These are phyloP conservation scores for Melanotaenia duboulayi DNA, from an alignment of 2,113 vertebrate species.

Conservation along the genomic window DNA sequence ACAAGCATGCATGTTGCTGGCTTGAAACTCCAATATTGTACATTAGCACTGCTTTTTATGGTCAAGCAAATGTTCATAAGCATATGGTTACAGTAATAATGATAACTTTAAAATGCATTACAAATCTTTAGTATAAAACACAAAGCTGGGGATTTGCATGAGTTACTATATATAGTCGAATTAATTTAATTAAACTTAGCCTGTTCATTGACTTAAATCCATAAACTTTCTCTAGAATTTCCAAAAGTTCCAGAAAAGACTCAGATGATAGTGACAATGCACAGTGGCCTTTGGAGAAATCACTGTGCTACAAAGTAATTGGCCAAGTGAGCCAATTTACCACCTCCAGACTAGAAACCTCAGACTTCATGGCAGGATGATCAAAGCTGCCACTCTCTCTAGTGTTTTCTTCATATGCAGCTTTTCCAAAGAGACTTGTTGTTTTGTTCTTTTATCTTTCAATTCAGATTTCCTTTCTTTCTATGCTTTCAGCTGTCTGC, in stretches of 20 bases:
- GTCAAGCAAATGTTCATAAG: background rate
- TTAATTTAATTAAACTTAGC: constrained; percentile 12
- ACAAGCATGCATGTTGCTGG: background rate
- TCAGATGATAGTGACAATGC: constrained; percentile 31
- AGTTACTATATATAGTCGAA: background rate
- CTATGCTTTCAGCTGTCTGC: constrained; percentile 55
- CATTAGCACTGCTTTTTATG: background rate
- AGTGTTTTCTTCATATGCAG: constrained; percentile 51
- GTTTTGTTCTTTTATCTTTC: constrained; percentile 71
- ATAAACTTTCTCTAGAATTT: constrained; percentile 20
- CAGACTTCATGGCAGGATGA: constrained; percentile 68
- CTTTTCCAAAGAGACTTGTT: constrained; percentile 59
- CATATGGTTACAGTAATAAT: background rate
- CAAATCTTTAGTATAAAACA: background rate
- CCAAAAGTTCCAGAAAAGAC: constrained; percentile 13
- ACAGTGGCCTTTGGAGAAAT: constrained; percentile 31
- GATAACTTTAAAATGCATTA: background rate
- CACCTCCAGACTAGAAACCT: constrained; percentile 62
- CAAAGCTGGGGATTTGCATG: background rate
- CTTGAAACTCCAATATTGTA: background rate
- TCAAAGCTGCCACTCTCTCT: constrained; percentile 69
- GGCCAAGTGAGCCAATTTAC: constrained; percentile 60
- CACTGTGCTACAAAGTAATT: constrained; percentile 50
- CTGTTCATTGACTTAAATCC: constrained; percentile 2
- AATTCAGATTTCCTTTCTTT: constrained; percentile 49